phyloP scores from a whole-genome alignment of 2,888 invertebrate genomes.

The Harpalus rubripes region DNA sequence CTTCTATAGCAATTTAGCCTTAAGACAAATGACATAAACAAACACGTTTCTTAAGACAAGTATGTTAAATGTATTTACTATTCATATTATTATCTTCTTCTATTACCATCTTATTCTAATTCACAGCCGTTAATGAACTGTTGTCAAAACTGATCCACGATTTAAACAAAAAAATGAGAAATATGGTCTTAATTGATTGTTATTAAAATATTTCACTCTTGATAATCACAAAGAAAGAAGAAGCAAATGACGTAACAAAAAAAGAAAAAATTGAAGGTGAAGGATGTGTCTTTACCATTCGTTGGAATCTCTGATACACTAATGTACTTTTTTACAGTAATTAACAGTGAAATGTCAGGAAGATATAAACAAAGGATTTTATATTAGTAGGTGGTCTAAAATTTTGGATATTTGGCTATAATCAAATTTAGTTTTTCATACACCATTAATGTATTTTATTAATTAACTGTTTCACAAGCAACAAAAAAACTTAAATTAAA shows the following conservation, averaged over 20 bases:
- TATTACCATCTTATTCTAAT: not conserved
- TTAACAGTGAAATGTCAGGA: not conserved
- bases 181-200: not conserved
- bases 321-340: not conserved
- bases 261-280: not conserved
- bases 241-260: not conserved
- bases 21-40: not conserved
- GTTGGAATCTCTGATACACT: not conserved
- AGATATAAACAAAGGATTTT: not conserved
- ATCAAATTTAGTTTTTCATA: no score
- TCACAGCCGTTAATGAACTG: not conserved
- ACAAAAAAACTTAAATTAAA: no score
- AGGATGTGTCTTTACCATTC: not conserved
- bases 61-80: not conserved
- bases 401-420: not conserved
- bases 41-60: not conserved
- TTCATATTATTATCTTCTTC: not conserved
- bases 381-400: not conserved
- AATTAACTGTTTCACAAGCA: no score
- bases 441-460: no score
- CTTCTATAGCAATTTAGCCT: not conserved
- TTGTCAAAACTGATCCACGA: not conserved
- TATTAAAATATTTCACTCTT: not conserved
- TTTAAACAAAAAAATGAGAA: not conserved
- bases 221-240: not conserved